Evolutionary conservation across 2,113 vertebrate genomes (phyloP).

Genomic region (Canis aureus): DNA sequence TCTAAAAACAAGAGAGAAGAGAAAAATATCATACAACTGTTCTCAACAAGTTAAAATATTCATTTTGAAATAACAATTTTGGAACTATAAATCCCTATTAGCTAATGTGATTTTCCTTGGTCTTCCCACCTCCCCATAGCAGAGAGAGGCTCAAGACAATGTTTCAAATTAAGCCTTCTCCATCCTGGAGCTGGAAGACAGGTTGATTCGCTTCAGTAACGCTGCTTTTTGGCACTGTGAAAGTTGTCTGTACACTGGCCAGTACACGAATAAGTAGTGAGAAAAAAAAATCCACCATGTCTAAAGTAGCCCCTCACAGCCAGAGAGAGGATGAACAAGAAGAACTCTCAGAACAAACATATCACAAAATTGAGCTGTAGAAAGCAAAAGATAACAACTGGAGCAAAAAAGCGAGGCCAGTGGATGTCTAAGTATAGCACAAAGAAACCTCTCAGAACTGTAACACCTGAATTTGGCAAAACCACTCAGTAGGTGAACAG

Average conservation of each 20-base stretch:
- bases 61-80: background rate
- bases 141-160: background rate
- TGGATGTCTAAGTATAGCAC: background rate
- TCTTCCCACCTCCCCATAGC: background rate
- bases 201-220: fast-evolving
- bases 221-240: background rate
- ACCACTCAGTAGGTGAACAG: background rate
- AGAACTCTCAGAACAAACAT: background rate
- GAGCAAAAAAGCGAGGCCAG: background rate
- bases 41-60: background rate
- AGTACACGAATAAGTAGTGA: background rate
- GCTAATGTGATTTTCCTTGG: background rate
- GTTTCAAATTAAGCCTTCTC: background rate
- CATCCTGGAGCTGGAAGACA: background rate
- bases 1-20: background rate
- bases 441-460: background rate
- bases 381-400: background rate
- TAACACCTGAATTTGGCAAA: background rate
- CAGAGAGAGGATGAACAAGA: background rate
- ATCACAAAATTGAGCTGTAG: background rate
- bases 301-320: background rate
- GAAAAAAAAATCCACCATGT: background rate
- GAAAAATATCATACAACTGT: background rate
- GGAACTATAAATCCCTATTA: background rate
- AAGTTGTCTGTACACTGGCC: background rate